Conservation (phyloP, 1,140 invertebrate genomes). For the Pseudoatta argentina region DNA sequence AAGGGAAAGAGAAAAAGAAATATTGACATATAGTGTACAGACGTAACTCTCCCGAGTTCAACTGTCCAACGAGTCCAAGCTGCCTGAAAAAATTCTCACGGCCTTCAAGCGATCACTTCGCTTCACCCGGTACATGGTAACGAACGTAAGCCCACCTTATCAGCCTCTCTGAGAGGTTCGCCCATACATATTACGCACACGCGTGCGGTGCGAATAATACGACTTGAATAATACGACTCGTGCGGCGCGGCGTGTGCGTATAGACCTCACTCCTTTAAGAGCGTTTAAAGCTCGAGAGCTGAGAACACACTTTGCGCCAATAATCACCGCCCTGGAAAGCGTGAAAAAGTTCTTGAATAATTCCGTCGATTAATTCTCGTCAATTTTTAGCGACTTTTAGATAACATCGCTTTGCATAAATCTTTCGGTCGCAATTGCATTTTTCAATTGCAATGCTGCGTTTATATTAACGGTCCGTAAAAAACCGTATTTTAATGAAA, state of each 20-base stretch:
- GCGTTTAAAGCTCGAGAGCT: slow-evolving; percentile 65
- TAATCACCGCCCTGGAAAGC: slow-evolving; percentile 31
- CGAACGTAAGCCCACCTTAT: slow-evolving; percentile 71
- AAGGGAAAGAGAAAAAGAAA: not conserved
- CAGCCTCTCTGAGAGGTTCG: slow-evolving; percentile 67
- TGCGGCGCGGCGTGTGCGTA: slow-evolving; percentile 58
- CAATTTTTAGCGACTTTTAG: slow-evolving; percentile 29
- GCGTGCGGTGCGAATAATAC: slow-evolving; percentile 49
- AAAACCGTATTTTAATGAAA: not conserved
- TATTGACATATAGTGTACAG: not conserved
- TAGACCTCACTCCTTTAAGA: slow-evolving; percentile 68
- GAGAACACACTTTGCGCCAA: slow-evolving; percentile 59
- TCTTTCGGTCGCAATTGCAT: not conserved
- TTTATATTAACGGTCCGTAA: not conserved
- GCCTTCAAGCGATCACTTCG: not conserved
- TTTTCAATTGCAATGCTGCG: not conserved
- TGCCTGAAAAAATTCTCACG: slow-evolving; percentile 26
- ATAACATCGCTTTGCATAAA: not conserved
- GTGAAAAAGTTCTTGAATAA: slow-evolving; percentile 8
- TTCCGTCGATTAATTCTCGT: slow-evolving; percentile 20
- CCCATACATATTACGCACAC: slow-evolving; percentile 75
- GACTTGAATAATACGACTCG: slow-evolving; percentile 70
- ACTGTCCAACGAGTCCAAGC: not conserved
- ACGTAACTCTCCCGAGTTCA: not conserved
- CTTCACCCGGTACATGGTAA: slow-evolving; percentile 70